Conservation (phyloP, 2,113 vertebrate species). For the Ictalurus furcatus region DNA sequence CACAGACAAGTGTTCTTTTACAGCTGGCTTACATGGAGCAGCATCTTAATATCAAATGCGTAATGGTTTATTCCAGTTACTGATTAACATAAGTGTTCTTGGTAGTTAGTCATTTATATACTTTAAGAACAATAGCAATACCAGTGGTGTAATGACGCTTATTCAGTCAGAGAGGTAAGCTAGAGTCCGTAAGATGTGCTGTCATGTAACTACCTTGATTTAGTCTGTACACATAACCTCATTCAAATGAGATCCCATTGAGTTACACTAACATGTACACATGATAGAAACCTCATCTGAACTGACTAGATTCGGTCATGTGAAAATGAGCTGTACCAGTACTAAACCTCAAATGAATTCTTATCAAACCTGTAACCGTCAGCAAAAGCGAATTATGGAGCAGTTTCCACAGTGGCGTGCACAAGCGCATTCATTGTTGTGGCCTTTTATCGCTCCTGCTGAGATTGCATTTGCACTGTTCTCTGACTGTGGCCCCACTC, state of each 20-base stretch:
- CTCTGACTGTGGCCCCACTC: conserved; percentile 10
- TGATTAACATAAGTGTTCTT: conserved; percentile 60
- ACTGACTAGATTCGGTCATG: background rate
- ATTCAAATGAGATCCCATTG: background rate
- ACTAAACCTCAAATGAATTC: conserved; percentile 34
- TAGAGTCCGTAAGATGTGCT: background rate
- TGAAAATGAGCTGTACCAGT: conserved; percentile 13
- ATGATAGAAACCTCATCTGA: background rate
- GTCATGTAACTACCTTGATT: background rate
- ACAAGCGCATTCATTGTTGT: conserved; percentile 43
- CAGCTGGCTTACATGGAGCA: conserved; percentile 40
- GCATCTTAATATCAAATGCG: conserved; percentile 61
- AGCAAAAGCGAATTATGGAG: conserved; percentile 60
- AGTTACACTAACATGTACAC: background rate
- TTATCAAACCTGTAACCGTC: conserved; percentile 54
- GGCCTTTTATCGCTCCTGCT: conserved; percentile 56
- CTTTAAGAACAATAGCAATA: background rate
- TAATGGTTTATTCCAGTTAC: conserved; percentile 56
- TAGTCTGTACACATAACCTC: conserved; percentile 4
- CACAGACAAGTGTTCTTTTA: conserved; percentile 41
- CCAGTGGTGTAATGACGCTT: conserved; percentile 12
- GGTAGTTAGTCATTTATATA: conserved; percentile 53
- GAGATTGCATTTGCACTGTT: conserved; percentile 59
- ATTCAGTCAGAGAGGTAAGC: background rate
- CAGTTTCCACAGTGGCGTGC: conserved; percentile 53